These are phyloP conservation scores for Chloroclysta siterata DNA, from an alignment of 2,888 invertebrate genomes.

Conservation along the genomic window DNA sequence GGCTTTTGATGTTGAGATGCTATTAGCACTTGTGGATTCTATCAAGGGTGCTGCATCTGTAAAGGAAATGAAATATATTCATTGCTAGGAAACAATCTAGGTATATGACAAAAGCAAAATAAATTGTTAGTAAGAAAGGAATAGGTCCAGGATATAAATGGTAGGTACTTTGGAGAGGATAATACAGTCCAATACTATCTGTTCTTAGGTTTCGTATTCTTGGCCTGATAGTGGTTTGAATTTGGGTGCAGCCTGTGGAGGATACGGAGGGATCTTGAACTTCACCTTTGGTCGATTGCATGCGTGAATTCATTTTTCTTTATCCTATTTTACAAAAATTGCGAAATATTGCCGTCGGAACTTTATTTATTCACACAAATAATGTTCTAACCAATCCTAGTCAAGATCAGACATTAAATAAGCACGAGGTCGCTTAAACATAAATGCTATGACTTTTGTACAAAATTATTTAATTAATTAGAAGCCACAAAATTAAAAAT, in stretches of 20 bases:
- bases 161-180: slow-evolving; percentile 69
- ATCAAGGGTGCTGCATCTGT: slow-evolving; percentile 33
- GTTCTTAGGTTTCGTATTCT: slow-evolving; percentile 60
- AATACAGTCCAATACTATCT: slow-evolving; percentile 61
- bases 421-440: no score
- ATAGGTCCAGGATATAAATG: slow-evolving; percentile 37
- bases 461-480: not conserved
- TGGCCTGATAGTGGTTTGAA: slow-evolving; percentile 54
- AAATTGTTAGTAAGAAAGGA: not conserved
- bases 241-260: slow-evolving; percentile 61
- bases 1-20: slow-evolving; percentile 71
- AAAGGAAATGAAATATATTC: slow-evolving; percentile 22
- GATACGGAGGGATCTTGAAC: slow-evolving; percentile 75
- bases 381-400: not conserved
- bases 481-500: not conserved
- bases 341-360: slow-evolving; percentile 30
- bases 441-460: not conserved
- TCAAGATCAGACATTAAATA: not conserved
- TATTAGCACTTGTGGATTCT: slow-evolving; percentile 43
- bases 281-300: slow-evolving; percentile 63
- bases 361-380: not conserved
- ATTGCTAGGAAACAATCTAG: not conserved
- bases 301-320: slow-evolving; percentile 48
- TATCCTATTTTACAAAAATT: slow-evolving; percentile 55
- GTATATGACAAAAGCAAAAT: no score